Conservation (phyloP, 2,113 vertebrate genomes). For the Charina bottae region DNA sequence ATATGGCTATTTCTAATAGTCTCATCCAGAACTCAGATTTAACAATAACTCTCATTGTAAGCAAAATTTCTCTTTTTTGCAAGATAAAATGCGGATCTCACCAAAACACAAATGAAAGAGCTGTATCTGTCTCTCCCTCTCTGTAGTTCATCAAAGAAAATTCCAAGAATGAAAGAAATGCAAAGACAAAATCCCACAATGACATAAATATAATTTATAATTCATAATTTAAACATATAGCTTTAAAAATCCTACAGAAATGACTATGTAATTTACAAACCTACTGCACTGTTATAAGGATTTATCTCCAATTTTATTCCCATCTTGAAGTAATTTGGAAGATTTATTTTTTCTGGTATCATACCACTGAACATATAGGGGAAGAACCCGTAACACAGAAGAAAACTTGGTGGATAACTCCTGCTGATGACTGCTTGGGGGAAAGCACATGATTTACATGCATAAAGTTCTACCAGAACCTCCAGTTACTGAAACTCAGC, state of each 20-base stretch:
- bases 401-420: neutral
- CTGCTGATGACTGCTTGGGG: neutral
- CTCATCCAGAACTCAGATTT: neutral
- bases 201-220: neutral
- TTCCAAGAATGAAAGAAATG: neutral
- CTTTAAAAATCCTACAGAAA: neutral
- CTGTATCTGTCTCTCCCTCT: neutral
- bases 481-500: neutral
- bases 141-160: neutral
- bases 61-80: neutral
- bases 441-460: neutral
- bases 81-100: neutral
- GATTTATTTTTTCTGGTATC: neutral
- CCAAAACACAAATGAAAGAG: neutral
- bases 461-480: neutral
- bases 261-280: neutral
- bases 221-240: neutral
- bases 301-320: conserved; percentile 3
- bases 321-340: conserved; percentile 10
- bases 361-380: neutral
- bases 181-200: neutral
- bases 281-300: neutral
- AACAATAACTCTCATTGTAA: neutral
- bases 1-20: neutral
- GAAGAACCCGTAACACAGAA: neutral